phyloP scores from a whole-genome alignment of 2,797 vertebrate species.

The Gymnodraco acuticeps region DNA sequence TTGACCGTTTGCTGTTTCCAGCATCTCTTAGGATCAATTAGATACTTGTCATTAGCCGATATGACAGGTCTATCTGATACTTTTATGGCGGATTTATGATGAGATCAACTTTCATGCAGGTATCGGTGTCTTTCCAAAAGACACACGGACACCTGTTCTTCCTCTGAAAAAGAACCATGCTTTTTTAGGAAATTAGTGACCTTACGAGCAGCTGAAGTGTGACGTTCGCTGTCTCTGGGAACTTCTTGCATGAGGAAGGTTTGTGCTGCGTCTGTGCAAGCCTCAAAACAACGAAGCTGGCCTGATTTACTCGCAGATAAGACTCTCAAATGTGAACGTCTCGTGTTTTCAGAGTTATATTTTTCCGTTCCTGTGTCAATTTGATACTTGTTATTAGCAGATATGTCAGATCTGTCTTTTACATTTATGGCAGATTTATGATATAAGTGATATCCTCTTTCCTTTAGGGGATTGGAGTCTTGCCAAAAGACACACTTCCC shows the following conservation, averaged over 20 bases:
- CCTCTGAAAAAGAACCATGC: too few relatives aligned
- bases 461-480: neutral
- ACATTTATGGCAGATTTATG: neutral
- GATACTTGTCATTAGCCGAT: too few relatives aligned
- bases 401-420: neutral
- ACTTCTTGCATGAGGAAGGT: slow-evolving; percentile 13
- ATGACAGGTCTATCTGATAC: too few relatives aligned
- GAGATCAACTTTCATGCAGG: too few relatives aligned
- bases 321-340: neutral
- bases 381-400: neutral
- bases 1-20: neutral
- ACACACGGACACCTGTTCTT: neutral
- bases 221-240: slow-evolving; percentile 31
- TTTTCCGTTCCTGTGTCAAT: neutral
- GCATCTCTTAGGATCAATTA: neutral
- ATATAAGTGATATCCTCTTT: neutral
- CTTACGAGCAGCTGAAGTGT: too few relatives aligned
- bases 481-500: neutral
- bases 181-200: too few relatives aligned
- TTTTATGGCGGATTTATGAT: too few relatives aligned
- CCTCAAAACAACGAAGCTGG: neutral
- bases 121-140: neutral
- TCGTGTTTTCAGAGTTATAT: neutral
- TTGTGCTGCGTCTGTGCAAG: slow-evolving; percentile 32
- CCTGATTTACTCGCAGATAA: slow-evolving; percentile 35